Percentiles rank a stretch among this genome's conserved stretches.
Evolutionary conservation across 2,113 vertebrate genomes (phyloP).

Genomic region (Apteryx mantelli): DNA sequence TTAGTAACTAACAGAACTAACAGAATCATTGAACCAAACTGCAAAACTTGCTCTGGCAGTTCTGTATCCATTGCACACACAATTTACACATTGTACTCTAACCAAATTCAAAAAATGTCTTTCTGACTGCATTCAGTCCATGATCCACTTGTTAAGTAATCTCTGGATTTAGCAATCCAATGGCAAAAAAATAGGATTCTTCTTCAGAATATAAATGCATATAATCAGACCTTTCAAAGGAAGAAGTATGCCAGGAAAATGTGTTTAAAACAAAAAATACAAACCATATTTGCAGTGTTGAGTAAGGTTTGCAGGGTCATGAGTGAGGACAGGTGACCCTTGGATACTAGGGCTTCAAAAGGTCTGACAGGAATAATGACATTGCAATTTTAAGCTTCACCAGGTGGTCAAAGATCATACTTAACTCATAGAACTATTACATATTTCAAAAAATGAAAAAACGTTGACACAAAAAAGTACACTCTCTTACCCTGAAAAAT

Average conservation of each 20-base stretch:
- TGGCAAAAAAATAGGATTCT: neutral
- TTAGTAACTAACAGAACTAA: too few relatives aligned
- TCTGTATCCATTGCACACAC: too few relatives aligned
- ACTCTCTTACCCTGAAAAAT: neutral
- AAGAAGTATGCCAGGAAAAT: neutral
- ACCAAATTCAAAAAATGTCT: too few relatives aligned
- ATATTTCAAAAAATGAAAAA: neutral
- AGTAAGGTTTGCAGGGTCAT: neutral
- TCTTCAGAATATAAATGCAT: neutral
- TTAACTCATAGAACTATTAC: neutral
- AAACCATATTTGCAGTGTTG: neutral
- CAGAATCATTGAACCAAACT: too few relatives aligned
- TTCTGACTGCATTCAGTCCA: too few relatives aligned
- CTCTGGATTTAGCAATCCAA: neutral
- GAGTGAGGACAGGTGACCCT: neutral
- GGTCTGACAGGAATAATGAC: neutral
- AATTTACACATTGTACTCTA: too few relatives aligned
- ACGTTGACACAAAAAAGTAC: neutral
- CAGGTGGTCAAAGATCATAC: neutral
- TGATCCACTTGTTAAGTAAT: too few relatives aligned
- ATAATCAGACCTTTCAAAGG: neutral
- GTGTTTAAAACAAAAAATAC: neutral
- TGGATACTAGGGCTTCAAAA: neutral
- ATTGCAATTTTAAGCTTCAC: neutral
- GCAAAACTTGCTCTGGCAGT: too few relatives aligned